A percentile compares a stretch with the other conserved stretches of the same genome.
Evolutionary conservation across 2,888 invertebrate species (phyloP).

Genomic region (Melanophora roralis): DNA sequence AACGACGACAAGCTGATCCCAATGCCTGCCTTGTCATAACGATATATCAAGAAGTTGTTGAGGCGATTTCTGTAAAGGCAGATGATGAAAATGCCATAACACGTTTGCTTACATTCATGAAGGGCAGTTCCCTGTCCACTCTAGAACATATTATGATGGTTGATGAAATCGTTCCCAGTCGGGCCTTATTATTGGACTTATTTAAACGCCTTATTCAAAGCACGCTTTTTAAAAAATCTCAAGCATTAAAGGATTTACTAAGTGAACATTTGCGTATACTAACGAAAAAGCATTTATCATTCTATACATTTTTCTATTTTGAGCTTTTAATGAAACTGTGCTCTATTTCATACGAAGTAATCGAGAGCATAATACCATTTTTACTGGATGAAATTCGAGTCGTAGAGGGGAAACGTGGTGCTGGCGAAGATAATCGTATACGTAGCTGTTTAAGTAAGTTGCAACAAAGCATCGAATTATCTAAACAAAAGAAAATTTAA

Average conservation of each 20-base stretch:
- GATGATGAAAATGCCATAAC: conserved; percentile 35
- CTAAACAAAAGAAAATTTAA: conserved; percentile 39
- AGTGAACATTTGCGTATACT: conserved; percentile 69
- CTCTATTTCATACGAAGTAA: conserved; percentile 67
- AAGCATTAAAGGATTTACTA: conserved; percentile 65
- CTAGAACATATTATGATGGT: conserved; percentile 77
- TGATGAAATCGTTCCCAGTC: conserved; percentile 74
- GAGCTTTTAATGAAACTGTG: conserved; percentile 73
- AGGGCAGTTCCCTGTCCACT: conserved; percentile 69
- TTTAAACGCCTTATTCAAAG: conserved; percentile 67
- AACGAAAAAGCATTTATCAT: conserved; percentile 75
- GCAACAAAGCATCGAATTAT: conserved; percentile 55
- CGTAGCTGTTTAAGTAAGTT: conserved; percentile 70
- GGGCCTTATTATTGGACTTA: conserved; percentile 69
- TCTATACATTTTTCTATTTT: conserved; percentile 75
- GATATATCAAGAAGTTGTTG: conserved; percentile 72
- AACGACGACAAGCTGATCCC: conserved; percentile 72
- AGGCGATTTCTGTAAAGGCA: conserved; percentile 47
- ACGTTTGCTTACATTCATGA: conserved; percentile 69
- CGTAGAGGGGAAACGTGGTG: conserved; percentile 74
- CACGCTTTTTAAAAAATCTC: conserved; percentile 65
- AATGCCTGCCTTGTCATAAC: conserved; percentile 73
- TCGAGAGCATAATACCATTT: conserved; percentile 69
- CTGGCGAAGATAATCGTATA: conserved; percentile 75
- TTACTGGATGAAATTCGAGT: conserved; percentile 69